These are phyloP conservation scores for Myopa tessellatipennis DNA, from an alignment of 2,888 invertebrate species.

Conservation along the genomic window DNA sequence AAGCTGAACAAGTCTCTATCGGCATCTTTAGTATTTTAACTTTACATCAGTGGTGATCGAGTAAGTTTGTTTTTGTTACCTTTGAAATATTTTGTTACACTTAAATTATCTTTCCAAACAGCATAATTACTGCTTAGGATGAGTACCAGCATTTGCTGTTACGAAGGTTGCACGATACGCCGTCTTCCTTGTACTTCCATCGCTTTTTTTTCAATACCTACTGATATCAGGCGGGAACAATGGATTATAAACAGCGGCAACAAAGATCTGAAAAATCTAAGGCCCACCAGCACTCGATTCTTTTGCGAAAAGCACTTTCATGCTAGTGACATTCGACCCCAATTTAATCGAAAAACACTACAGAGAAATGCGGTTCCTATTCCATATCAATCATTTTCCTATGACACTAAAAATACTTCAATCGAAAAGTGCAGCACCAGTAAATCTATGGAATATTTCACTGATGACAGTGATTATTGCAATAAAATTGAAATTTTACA, in stretches of 20 bases:
- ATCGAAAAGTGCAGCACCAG: neutral
- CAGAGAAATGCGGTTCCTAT: constrained; percentile 50
- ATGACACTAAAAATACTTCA: neutral
- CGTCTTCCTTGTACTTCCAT: constrained; percentile 45
- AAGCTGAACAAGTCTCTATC: neutral
- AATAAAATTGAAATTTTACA: neutral
- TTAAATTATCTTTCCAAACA: too few relatives aligned
- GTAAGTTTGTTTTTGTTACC: neutral
- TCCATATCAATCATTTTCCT: constrained; percentile 18
- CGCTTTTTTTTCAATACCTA: constrained; percentile 53
- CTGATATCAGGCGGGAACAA: constrained; percentile 49
- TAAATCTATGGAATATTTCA: too few relatives aligned
- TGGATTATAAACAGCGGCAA: constrained; percentile 59
- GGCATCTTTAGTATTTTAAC: neutral
- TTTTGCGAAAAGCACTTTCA: constrained; percentile 56
- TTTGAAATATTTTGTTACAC: neutral
- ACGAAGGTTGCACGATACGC: constrained; percentile 44
- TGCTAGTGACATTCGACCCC: constrained; percentile 47
- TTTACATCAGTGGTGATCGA: neutral
- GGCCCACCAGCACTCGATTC: constrained; percentile 41
- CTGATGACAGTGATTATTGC: neutral
- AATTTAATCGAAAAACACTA: constrained; percentile 51
- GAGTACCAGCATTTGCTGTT: constrained; percentile 46
- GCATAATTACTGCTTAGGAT: neutral
- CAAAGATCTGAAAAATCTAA: constrained; percentile 44